Conservation (phyloP, 2,888 invertebrate species). For the Parasteatoda lunata region DNA sequence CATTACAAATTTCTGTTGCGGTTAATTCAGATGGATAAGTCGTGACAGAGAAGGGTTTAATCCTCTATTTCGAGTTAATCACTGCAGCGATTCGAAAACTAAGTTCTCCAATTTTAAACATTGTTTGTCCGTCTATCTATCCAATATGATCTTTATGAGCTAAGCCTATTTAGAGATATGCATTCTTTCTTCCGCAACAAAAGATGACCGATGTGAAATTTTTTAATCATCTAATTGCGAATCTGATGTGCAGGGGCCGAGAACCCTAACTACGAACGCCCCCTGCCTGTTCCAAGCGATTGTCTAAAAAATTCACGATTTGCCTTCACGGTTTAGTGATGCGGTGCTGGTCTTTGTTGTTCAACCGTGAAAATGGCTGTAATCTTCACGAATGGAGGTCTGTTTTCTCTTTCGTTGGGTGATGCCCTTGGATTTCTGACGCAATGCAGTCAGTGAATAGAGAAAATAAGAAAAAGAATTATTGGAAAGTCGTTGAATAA, state of each 20-base stretch:
- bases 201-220: no score
- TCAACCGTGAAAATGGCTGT: conserved; percentile 48
- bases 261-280: conserved; percentile 8
- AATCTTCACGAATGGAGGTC: conserved; percentile 36
- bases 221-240: conserved; percentile 20
- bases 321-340: conserved; percentile 52
- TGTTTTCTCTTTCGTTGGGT: neutral
- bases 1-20: no score
- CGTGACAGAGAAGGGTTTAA: no score
- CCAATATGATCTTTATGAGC: no score
- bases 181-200: no score
- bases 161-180: no score
- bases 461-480: neutral
- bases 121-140: no score
- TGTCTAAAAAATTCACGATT: conserved; percentile 54
- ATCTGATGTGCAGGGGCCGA: neutral
- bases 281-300: conserved; percentile 20
- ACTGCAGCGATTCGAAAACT: no score
- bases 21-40: no score
- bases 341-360: conserved; percentile 18
- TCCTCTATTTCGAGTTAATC: no score
- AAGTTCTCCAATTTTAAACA: no score
- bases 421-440: conserved; percentile 17
- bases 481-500: no score
- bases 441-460: conserved; percentile 47